Conservation (phyloP, 1,140 invertebrate genomes). For the Cylas formicarius region DNA sequence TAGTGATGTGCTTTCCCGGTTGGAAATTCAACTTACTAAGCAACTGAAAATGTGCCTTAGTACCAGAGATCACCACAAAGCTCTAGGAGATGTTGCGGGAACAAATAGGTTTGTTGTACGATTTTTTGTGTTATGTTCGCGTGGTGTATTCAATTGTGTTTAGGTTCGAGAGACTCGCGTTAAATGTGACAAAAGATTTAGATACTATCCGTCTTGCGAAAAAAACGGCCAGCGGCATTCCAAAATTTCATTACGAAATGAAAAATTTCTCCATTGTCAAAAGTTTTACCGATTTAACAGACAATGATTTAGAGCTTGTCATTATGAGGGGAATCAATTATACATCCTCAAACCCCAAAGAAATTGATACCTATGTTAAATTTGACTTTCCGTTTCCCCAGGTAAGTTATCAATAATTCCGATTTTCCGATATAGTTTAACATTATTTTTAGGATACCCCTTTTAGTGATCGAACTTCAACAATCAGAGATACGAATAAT, state of each 20-base stretch:
- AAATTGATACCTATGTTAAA: constrained; percentile 90
- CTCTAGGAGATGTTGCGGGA: constrained; percentile 87
- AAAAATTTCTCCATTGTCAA: constrained; percentile 84
- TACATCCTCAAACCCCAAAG: constrained; percentile 74
- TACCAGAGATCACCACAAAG: constrained; percentile 82
- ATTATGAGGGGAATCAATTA: constrained; percentile 85
- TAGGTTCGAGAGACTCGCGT: constrained; percentile 65
- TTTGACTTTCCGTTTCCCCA: constrained; percentile 88
- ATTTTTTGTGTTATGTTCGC: neutral
- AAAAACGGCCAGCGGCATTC: constrained; percentile 58
- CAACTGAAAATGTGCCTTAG: constrained; percentile 79
- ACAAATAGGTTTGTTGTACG: constrained; percentile 65
- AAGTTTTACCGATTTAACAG: constrained; percentile 87
- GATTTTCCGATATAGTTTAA: neutral
- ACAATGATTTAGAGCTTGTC: constrained; percentile 82
- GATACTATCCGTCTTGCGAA: constrained; percentile 72
- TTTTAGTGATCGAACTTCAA: constrained; percentile 66
- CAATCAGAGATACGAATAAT: constrained; percentile 78
- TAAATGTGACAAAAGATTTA: constrained; percentile 80
- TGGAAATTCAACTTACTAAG: constrained; percentile 76
- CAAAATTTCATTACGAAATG: constrained; percentile 90
- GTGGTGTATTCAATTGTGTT: neutral
- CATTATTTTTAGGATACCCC: constrained; percentile 60
- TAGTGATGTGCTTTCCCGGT: constrained; percentile 45
- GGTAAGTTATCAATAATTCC: constrained; percentile 50